These are phyloP conservation scores for Hirtodrosophila duncani DNA, from an alignment of 2,888 invertebrate genomes.

Conservation along the genomic window DNA sequence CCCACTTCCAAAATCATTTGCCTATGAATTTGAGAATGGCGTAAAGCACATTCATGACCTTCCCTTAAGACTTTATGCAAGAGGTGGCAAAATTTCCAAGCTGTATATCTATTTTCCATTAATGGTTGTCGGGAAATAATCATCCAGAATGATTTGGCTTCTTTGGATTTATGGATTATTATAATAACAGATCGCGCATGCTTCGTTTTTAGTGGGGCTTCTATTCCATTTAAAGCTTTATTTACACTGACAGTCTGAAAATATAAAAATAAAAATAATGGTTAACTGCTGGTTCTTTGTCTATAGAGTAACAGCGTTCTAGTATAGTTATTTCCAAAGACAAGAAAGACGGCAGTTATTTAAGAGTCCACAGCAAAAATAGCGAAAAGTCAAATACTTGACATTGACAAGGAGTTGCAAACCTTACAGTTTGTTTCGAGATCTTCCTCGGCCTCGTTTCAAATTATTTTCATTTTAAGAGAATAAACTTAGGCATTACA, in stretches of 20 bases:
- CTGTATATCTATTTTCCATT: conserved; percentile 93
- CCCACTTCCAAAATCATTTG: conserved; percentile 91
- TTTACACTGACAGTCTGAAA: conserved; percentile 87
- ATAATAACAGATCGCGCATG: conserved; percentile 97
- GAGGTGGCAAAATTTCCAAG: conserved; percentile 99
- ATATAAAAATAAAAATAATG: not conserved
- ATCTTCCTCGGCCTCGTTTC: no score
- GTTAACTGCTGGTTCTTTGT: no score
- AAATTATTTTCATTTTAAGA: no score
- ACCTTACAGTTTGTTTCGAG: no score
- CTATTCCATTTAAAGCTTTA: conserved; percentile 95
- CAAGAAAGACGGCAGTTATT: no score
- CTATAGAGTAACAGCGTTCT: not conserved
- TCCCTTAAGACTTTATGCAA: conserved; percentile 97
- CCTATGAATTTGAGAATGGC: conserved; percentile 90
- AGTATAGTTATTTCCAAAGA: conserved; percentile 1
- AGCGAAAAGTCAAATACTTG: no score
- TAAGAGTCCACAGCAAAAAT: no score
- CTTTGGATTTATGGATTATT: conserved; percentile 95
- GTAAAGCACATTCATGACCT: conserved; percentile 92
- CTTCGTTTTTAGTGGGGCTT: conserved; percentile 98
- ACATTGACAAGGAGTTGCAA: no score
- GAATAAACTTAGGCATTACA: no score
- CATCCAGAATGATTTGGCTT: conserved; percentile 94
- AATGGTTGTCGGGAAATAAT: conserved; percentile 78